Base-by-base conservation (phyloP, 2,113 vertebrate species). In the Australoheros scitulus region DNA sequence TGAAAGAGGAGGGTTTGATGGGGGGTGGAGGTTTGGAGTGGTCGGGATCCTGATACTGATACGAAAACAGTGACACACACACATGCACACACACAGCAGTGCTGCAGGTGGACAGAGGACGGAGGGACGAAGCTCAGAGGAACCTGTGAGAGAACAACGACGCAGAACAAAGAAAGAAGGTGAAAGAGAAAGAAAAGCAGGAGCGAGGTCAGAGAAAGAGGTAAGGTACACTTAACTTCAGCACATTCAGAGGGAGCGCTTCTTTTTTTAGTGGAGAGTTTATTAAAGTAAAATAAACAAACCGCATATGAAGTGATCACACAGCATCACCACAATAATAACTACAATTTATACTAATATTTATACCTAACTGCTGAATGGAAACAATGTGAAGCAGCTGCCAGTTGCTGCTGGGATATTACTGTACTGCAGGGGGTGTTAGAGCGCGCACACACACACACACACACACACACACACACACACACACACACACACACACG, bases 101-200 rank as follows among this genome's bases (percentile, higher is more conserved):
- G 52, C 80, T 85, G 85, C 89, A 85, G 91, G 84, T 89, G 79
- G 90, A 89, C 87, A 75, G 78, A 86, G 83, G 92, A 89, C 80
- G 5, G 89, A 87, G 14, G 88, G 89, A 84, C 68, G 26, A 83
- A 88, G 89, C 38, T 58, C 79, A 82, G 77, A 79, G 77, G 74
- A 87, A 89, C 59, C 76, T 41, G n/a, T 61, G 55, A 79, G 80
- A 83, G 79, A 83, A 88, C 75, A 83, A 65, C 63, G 56, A 61
- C 11, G 83, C 78, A 88, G 63, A 61, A 82, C 79, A 47, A 83
- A 86, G 50, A 70, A 61, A 85, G 85, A 81, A 52, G 20, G 6
- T 50, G 29, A 43, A 86, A 92, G 65, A 79, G 55, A 81, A 32
- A 47, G 47, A 18, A n/a, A 76, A 83, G 77, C 61, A 74, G 1